Conservation (phyloP, 2,888 invertebrate genomes). For the Orgyia antiqua region DNA sequence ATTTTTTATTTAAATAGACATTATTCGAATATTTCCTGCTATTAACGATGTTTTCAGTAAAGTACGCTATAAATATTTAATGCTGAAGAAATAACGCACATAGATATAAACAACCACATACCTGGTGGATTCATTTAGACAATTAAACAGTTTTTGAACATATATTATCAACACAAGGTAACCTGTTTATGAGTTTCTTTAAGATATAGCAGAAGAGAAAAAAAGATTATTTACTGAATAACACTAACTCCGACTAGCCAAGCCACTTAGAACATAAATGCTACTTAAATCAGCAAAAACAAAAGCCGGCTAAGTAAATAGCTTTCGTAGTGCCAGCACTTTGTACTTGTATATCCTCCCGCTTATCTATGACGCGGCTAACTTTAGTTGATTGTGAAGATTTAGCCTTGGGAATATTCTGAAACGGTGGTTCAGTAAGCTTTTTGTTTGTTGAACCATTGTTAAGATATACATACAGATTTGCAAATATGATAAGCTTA, state of each 20-base stretch:
- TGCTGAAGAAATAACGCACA: too few species aligned
- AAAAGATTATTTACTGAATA: conserved; percentile 41
- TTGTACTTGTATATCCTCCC: conserved; percentile 29
- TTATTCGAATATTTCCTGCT: too few species aligned
- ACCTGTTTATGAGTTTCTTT: conserved; percentile 28
- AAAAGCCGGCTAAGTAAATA: conserved; percentile 49
- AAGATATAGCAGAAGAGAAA: conserved; percentile 29
- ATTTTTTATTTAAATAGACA: too few species aligned
- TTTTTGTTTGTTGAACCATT: background rate
- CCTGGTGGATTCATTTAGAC: too few species aligned
- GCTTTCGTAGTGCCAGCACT: conserved; percentile 38
- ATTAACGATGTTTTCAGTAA: too few species aligned
- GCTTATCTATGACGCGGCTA: conserved; percentile 29
- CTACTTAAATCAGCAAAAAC: conserved; percentile 59
- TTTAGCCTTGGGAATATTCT: conserved; percentile 10
- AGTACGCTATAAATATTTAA: too few species aligned
- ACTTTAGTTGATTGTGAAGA: conserved; percentile 24
- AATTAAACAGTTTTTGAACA: too few species aligned
- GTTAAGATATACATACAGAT: too few species aligned
- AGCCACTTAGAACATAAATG: conserved; percentile 52
- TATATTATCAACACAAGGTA: too few species aligned
- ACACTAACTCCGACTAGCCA: conserved; percentile 41
- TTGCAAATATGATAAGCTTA: too few species aligned
- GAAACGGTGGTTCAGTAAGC: background rate
- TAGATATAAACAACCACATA: too few species aligned